Evolutionary conservation across 2,113 vertebrate genomes (phyloP), one percentile per base, ranked within the genome.

Genomic region (Channa argus): DNA sequence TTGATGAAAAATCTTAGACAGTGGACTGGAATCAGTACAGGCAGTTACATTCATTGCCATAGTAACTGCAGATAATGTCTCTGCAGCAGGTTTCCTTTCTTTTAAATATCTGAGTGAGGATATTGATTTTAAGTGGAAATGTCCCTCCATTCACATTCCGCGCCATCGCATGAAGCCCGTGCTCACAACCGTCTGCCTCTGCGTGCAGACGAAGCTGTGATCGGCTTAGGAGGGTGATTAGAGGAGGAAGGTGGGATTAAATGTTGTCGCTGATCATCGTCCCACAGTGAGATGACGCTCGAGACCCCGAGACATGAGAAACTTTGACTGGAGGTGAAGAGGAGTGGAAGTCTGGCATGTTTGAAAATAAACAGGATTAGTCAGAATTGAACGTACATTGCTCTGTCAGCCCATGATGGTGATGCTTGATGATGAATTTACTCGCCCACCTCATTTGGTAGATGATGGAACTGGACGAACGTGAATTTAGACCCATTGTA

Each of bases 171-270:
- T 6, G 39, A 45, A 58, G 43, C 63, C 24, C 24, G 24, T 33
- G n/a, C 59, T 44, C 2, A 6, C 37, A 6, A 4, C 44, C 49
- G 39, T 15, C 38, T 47, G 46, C 62, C 24, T 3, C 14, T 47
- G 14, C 15, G n/a, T 55, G 74, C 13, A 52, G 62, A 53, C 74
- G 74, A 76, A 73, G 62, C 63, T 34, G 8, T 8, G 44, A 59
- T 77, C 56, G 68, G 41, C 38, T 59, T 56, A 52, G 65, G 2
- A 15, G 39, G 44, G 43, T 6, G 72, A 85, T 80, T 64, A 65
- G 59, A 70, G 64, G 50, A 71, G 50, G 63, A 51, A 14, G 49
- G 77, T 74, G 79, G 71, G 82, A 82, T 79, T 77, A 80, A 76
- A 67, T 49, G 56, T 41, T 63, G 33, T 14, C 2, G 1, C 15